Percentiles rank a stretch among this genome's conserved stretches.
Conservation (phyloP, 1,140 invertebrate genomes). For the Drosophila chauvacae region DNA sequence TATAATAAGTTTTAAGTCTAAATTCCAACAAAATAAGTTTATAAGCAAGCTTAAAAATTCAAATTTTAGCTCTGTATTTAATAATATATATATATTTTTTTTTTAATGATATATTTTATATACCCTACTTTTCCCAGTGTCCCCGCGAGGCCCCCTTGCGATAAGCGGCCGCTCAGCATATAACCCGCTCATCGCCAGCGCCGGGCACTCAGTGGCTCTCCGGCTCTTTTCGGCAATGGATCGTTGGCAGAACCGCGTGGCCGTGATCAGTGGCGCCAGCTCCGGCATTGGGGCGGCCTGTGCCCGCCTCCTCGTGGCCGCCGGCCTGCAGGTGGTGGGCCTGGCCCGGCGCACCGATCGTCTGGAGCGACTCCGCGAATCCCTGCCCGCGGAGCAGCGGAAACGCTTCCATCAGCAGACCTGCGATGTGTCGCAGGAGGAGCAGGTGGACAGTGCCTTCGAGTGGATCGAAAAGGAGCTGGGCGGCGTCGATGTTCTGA, state of each 20-base stretch:
- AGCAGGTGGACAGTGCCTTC: slow-evolving; percentile 88
- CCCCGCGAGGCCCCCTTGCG: neutral
- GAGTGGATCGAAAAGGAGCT: slow-evolving; percentile 87
- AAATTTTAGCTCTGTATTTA: too few relatives aligned
- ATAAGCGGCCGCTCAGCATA: slow-evolving; percentile 17
- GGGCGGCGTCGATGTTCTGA: slow-evolving; percentile 89
- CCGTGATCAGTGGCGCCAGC: slow-evolving; percentile 88
- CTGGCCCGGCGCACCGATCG: slow-evolving; percentile 75
- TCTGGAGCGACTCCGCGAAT: slow-evolving; percentile 64
- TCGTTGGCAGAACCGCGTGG: slow-evolving; percentile 87
- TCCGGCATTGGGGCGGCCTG: slow-evolving; percentile 87
- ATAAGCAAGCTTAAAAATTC: too few relatives aligned
- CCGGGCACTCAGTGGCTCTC: slow-evolving; percentile 14
- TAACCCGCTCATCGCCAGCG: slow-evolving; percentile 13
- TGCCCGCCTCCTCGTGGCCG: slow-evolving; percentile 84
- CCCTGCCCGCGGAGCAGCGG: slow-evolving; percentile 62
- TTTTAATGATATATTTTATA: too few relatives aligned
- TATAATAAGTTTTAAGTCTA: too few relatives aligned
- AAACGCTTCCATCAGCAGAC: slow-evolving; percentile 85
- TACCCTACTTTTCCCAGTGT: neutral
- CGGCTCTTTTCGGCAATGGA: slow-evolving; percentile 48
- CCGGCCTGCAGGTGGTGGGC: slow-evolving; percentile 86
- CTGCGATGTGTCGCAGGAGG: slow-evolving; percentile 88
- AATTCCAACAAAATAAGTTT: too few relatives aligned
- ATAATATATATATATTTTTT: too few relatives aligned